Evolutionary conservation across 2,888 invertebrate species (phyloP), one percentile per base, ranked within the genome.

Genomic region (Frankliniella fusca): DNA sequence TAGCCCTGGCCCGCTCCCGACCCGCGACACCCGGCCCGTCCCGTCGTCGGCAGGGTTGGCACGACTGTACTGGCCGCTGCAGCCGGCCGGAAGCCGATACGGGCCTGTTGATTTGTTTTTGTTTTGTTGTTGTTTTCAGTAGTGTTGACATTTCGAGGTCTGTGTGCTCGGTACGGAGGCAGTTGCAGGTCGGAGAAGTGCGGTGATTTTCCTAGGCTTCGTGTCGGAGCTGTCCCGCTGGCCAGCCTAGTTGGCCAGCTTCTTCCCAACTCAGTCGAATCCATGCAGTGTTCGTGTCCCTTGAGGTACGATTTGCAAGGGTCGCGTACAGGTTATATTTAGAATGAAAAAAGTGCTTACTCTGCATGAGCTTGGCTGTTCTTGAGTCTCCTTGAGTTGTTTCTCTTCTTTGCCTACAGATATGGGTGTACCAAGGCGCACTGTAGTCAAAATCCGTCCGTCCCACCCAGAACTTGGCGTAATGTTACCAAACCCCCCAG

Each of bases 41-140:
- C 38, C 38, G 38, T 5, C 38, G 38, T 38, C 5, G 38, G 38
- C 70, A 27, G 12, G 27, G 70, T 76, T 76, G 70, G 70, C 70
- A 76, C 1, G 12, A 76, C 18, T 61, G 61, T 27, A 76, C 18
- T 61, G 10, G 61, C 61, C 61, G n/a, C 70, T 27, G 70, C 70
- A 76, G 70, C 70, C 70, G 70, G 70, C 70, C 70, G 70, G 70
- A 76, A 76, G 27, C 23, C 70, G 70, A 76, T 76, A 76, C 70
- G 10, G 27, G 70, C 70, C 23, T 70, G 70, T 70, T 70, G 61
- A 61, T 76, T 76, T 76, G 70, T 76, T 76, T 76, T 76, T 76
- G 70, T 76, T 76, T 76, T 76, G 70, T 76, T 76, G 70, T 76
- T 76, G 70, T 76, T 76, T 76, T 76, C 70, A 10, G 70, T 76